Conservation (phyloP, 2,113 vertebrate species). For the Peromyscus californicus region DNA sequence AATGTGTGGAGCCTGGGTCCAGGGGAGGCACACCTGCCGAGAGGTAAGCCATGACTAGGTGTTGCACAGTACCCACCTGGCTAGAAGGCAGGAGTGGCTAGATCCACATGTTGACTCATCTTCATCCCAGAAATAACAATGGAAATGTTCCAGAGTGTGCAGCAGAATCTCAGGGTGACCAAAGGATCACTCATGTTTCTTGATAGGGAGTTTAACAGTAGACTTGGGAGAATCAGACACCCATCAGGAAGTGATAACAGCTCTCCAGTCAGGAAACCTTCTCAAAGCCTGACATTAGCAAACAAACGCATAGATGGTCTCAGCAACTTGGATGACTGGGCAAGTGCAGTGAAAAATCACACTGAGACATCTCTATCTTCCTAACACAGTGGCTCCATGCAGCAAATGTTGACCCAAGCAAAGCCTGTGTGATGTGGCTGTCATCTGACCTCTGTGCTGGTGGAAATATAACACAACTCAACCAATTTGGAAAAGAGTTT, state of each 20-base stretch:
- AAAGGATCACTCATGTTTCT: neutral
- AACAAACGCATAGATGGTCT: neutral
- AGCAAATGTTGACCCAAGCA: neutral
- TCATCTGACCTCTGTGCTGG: neutral
- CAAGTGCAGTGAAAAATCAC: neutral
- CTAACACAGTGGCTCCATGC: neutral
- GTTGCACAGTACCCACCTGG: fast-evolving
- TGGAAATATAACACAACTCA: neutral
- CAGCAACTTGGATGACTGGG: neutral
- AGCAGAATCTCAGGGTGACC: neutral
- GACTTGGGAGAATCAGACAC: no score
- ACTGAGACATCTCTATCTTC: neutral
- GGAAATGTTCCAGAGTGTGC: neutral
- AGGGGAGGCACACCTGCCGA: neutral
- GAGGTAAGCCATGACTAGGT: neutral
- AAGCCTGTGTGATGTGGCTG: neutral
- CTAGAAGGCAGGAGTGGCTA: neutral
- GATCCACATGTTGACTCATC: fast-evolving
- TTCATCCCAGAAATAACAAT: neutral
- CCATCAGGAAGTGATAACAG: neutral
- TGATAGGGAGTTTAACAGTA: neutral
- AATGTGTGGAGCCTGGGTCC: no score
- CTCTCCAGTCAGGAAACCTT: neutral
- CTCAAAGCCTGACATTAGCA: neutral
- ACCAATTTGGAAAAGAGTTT: neutral